Conservation (phyloP, 2,797 vertebrate species). For the Iguana delicatissima region DNA sequence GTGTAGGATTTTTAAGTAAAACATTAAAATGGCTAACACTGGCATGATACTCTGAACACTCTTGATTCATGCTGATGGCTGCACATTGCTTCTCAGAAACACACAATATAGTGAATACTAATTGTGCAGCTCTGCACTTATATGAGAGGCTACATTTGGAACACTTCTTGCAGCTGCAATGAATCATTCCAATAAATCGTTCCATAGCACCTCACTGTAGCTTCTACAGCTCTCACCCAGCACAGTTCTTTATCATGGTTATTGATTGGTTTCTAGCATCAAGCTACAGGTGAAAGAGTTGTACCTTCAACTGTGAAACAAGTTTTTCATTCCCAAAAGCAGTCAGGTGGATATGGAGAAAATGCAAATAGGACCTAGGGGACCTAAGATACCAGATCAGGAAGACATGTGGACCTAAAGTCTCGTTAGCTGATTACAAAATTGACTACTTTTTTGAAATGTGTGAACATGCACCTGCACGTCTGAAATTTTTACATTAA, state of each 20-base stretch:
- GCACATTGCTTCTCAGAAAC: background rate
- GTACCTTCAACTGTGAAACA: background rate
- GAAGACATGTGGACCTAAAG: background rate
- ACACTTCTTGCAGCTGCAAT: background rate
- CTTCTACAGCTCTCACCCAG: background rate
- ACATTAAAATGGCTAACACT: background rate
- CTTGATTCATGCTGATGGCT: background rate
- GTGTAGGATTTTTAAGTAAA: background rate
- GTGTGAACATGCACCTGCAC: background rate
- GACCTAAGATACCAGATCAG: too few relatives aligned
- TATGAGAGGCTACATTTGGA: background rate
- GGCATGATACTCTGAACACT: background rate
- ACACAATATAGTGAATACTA: background rate
- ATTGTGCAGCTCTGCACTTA: background rate
- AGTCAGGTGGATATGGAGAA: background rate
- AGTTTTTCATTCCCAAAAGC: background rate
- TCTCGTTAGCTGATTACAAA: background rate
- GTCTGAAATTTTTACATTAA: too few relatives aligned
- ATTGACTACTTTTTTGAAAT: background rate
- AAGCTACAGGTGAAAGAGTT: background rate
- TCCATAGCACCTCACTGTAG: background rate
- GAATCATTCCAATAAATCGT: background rate
- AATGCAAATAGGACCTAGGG: too few relatives aligned
- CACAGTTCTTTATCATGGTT: background rate
- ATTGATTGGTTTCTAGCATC: background rate